Evolutionary conservation across 2,797 vertebrate species (phyloP), one percentile per base, ranked within the genome.

Genomic region (Catostomus latipinnis): DNA sequence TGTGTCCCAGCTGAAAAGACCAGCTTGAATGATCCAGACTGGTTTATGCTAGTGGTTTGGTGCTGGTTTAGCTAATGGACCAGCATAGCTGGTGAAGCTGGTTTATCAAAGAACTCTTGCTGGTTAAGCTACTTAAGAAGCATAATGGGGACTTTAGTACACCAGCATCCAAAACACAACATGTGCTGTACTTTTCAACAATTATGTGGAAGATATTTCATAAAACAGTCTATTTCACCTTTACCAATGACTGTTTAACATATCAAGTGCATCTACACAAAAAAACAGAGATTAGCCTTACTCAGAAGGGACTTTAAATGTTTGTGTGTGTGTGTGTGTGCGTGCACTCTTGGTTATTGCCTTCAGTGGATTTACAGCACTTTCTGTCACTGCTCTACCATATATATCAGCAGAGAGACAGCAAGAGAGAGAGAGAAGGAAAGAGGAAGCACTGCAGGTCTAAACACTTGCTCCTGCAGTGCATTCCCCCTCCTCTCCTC

Each of bases 381-480:
- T 69, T 62, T 80, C 71, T 83, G 76, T 78, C 81, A 75, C 13
- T 74, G 71, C 52, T 65, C 54, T 58, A 69, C 48, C 71, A 63
- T 63, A 71, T 75, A 65, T 61, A 71, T 75, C 73, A 80, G 72
- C 65, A 49, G 62, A 61, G 61, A 82, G 68, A 80, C 53, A 74
- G 34, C 34, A 22, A 22, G 34, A 34, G 34, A 34, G 74, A 73
- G 66, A 45, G 61, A 68, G 71, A 79, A 69, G 70, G 60, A 71
- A 75, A 71, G 77, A 82, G 69, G 70, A 80, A 80, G 70, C 81
- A 82, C 74, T 84, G 78, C 81, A 75, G 85, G 82, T 84, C 85
- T 84, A 82, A 86, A 86, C 81, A 82, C 61, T 86, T 84, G 82
- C 80, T 82, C 80, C 84, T 58, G 85, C 85, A 84, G 82, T 86